Percentiles rank a stretch among this genome's conserved stretches.
Conservation (phyloP, 2,113 vertebrate species). For the Eulemur macaco region DNA sequence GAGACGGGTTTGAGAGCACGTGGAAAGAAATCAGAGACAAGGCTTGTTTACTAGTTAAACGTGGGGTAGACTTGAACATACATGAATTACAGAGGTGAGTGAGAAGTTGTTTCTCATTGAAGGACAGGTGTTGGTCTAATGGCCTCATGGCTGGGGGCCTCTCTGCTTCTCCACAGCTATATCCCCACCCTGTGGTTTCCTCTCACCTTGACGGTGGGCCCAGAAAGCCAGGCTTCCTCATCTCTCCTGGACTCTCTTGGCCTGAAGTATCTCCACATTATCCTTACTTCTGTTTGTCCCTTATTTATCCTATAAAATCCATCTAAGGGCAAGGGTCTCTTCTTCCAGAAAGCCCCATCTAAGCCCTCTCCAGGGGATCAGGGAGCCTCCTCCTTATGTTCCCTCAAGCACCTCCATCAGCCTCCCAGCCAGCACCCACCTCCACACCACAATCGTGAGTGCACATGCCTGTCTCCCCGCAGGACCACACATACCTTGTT, state of each 20-base stretch:
- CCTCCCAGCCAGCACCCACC: too few relatives aligned
- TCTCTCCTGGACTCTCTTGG: background rate
- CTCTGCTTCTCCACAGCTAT: accelerated
- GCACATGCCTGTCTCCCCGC: too few relatives aligned
- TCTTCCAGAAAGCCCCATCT: background rate
- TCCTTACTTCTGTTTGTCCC: background rate
- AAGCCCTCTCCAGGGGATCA: too few relatives aligned
- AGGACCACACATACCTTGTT: background rate
- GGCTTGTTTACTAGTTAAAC: too few relatives aligned
- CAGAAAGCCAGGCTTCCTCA: too few relatives aligned
- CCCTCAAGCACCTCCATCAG: background rate
- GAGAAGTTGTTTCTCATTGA: background rate
- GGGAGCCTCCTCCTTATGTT: too few relatives aligned
- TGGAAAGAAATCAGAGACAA: background rate
- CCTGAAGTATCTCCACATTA: background rate
- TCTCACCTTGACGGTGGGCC: accelerated
- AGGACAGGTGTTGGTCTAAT: accelerated
- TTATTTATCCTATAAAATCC: background rate
- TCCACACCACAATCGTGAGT: background rate
- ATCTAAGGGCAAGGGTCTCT: background rate
- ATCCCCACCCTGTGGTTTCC: accelerated
- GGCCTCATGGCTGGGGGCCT: accelerated
- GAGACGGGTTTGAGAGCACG: background rate
- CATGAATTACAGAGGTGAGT: accelerated
- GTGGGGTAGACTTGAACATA: accelerated